Evolutionary conservation across 35 echinoderm and acorn worm species (phyloP), one percentile per base, ranked within the genome.

Genomic region (Heliocidaris tuberculata): DNA sequence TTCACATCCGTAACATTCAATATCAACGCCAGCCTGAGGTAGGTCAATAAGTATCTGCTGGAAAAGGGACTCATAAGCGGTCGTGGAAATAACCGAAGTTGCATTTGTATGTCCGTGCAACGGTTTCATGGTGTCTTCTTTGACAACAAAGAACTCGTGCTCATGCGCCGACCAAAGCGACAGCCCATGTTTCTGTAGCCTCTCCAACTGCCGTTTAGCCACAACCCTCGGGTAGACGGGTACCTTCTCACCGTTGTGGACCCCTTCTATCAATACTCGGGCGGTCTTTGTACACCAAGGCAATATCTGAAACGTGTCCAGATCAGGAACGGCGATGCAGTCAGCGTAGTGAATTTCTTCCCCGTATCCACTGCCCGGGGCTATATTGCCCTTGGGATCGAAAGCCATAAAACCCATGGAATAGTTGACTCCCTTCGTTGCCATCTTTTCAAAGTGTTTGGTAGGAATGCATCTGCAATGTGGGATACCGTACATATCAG

Each of bases 71-170:
- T 49, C 48, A 48, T 95, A 50, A 60, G 60, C 88, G 10, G 54
- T 27, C 10, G 93, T 85, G 88, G 95, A 47, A 48, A 95, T 92
- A 15, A 95, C 94, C 9, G 96, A 59, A 59, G 50, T 42, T 9
- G 90, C 29, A 24, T 96, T 60, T 9, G 31, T 32, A 30, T 93
- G 88, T 10, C 88, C 35, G 27, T 60, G 90, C 7, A 96, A 52
- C 6, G 95, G 96, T 65, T 96, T 49, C 94, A 85, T 95, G 42
- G 96, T 97, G 31, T 86, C 54, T n/a, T 27, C 85, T 50, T 97
- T 90, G 29, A 97, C 95, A 5, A 95, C 93, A 89, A 88, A 96
- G 86, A 97, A 97, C 50, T 97, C 96, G 31, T 97, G 85, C 17
- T 95, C 96, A 91, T 93, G 85, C 21, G 96, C 85, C 32, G 96